Evolutionary conservation across 2,888 invertebrate genomes (phyloP).

Genomic region (Eupithecia subfuscata): DNA sequence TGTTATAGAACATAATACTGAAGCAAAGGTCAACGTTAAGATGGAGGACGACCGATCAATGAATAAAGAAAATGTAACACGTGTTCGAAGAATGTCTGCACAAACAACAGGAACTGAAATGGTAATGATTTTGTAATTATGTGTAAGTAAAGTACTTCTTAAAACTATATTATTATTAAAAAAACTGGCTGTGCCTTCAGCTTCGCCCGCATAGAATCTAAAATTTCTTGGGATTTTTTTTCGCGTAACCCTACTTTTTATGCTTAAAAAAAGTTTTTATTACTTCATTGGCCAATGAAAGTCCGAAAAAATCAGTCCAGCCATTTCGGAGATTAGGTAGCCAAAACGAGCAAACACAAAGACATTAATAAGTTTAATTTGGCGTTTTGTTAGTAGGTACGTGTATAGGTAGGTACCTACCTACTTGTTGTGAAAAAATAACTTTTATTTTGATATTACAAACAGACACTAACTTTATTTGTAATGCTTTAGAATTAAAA

Average conservation of each 20-base stretch:
- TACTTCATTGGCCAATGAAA: neutral
- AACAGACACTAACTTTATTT: neutral
- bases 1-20: neutral
- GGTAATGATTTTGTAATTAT: conserved; percentile 47
- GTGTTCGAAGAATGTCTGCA: conserved; percentile 65
- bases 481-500: neutral
- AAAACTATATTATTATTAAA: neutral
- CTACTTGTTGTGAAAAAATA: too few species aligned
- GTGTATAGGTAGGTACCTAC: too few species aligned
- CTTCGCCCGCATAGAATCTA: neutral
- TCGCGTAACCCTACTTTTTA: neutral
- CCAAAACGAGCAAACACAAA: neutral
- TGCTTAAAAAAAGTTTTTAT: neutral
- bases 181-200: neutral
- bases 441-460: too few species aligned
- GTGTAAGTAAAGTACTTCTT: neutral
- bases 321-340: neutral
- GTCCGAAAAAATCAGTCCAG: neutral
- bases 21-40: conserved; percentile 31
- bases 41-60: conserved; percentile 33
- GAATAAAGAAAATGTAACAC: conserved; percentile 44
- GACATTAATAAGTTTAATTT: neutral
- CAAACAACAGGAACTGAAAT: conserved; percentile 64
- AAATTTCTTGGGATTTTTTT: neutral
- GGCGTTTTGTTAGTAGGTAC: neutral